A percentile compares a stretch with the other conserved stretches of the same genome.
These are phyloP conservation scores for Drosophila grimshawi DNA, from an alignment of 1,140 invertebrate genomes.

Conservation along the genomic window DNA sequence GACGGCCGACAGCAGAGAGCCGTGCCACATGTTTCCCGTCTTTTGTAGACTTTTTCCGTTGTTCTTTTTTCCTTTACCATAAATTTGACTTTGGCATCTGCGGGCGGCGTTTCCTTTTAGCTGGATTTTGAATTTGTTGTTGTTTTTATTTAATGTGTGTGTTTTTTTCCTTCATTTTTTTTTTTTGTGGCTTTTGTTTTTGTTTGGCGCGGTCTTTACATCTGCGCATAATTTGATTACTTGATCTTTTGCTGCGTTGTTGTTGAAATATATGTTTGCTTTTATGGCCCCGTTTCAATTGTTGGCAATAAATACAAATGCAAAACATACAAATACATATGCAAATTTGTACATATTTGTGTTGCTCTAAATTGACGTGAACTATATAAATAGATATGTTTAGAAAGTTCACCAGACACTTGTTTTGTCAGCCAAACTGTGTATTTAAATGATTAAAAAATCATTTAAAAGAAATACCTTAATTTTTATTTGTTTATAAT, in stretches of 20 bases:
- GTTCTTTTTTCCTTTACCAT: conserved; percentile 23
- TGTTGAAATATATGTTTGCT: conserved; percentile 45
- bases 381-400: conserved; percentile 1
- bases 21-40: conserved; percentile 62
- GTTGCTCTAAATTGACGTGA: conserved; percentile 16
- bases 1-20: conserved; percentile 16
- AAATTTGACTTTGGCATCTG: conserved; percentile 62
- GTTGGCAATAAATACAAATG: conserved; percentile 21
- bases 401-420: not conserved
- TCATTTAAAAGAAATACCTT: not conserved
- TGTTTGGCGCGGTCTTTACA: conserved; percentile 35
- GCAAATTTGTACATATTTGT: not conserved
- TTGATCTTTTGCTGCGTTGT: conserved; percentile 34
- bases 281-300: conserved; percentile 38
- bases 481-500: not conserved
- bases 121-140: conserved; percentile 39
- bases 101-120: conserved; percentile 32
- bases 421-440: not conserved
- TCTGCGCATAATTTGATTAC: conserved; percentile 50
- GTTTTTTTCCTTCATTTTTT: not conserved
- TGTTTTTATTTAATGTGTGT: conserved; percentile 21
- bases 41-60: conserved; percentile 48
- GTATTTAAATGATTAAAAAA: not conserved
- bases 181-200: conserved; percentile 12
- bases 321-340: not conserved